Evolutionary conservation across 2,113 vertebrate genomes (phyloP).

Genomic region (Mobula birostris): DNA sequence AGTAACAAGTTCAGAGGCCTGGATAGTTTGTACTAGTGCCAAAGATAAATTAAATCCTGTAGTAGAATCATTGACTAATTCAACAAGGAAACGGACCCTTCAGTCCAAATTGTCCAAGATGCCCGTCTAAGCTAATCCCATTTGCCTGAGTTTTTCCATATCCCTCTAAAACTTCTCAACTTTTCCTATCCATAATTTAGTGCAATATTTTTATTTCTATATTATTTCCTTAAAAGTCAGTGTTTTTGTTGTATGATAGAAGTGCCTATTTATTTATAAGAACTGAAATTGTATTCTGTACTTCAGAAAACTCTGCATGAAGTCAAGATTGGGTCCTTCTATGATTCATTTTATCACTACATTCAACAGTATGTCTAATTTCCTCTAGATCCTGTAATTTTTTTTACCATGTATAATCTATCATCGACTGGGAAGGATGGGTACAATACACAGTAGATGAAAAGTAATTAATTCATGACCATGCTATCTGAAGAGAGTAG

Average conservation of each 20-base stretch:
- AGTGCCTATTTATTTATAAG: neutral
- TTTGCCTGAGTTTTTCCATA: too few relatives aligned
- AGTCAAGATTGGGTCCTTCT: neutral
- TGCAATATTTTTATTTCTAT: neutral
- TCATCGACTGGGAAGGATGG: neutral
- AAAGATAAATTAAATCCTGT: neutral
- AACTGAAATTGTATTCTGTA: neutral
- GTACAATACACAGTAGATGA: neutral
- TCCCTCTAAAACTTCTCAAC: too few relatives aligned
- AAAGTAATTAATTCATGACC: neutral
- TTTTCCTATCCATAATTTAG: too few relatives aligned
- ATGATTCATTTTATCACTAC: neutral
- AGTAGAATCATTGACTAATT: too few relatives aligned
- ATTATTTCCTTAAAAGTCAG: neutral
- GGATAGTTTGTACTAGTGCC: neutral
- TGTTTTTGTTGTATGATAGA: neutral
- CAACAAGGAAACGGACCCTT: too few relatives aligned
- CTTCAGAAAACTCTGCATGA: neutral
- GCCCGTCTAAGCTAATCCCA: too few relatives aligned
- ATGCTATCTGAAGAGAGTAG: neutral
- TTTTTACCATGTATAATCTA: neutral
- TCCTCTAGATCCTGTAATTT: neutral
- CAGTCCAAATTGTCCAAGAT: too few relatives aligned
- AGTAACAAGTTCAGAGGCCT: neutral
- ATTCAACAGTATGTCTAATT: neutral